Evolutionary conservation across 2,888 invertebrate genomes (phyloP), one percentile per base, ranked within the genome.

Genomic region (Protonemura montana): DNA sequence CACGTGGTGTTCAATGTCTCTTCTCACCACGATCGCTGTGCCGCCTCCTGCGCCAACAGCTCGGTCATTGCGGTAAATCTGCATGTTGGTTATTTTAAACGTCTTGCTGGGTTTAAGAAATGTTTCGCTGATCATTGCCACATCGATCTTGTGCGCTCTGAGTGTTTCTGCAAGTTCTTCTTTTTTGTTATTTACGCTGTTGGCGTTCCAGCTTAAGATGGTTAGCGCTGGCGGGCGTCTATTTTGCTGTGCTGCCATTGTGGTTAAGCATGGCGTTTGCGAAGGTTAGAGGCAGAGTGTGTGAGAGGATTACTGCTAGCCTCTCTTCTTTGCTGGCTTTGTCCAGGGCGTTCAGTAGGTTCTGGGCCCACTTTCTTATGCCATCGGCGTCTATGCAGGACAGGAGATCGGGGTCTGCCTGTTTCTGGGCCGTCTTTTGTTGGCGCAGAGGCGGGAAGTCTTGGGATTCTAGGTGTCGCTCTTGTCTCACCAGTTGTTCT

Each of bases 31-130:
- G 28, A 85, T 10, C 0, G 85, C 85, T n/a, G 85, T 85, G 0
- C 85, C 85, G 0, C 85, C 85, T 0, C 30, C 85, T 13, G 78
- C 0, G n/a, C n/a, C n/a, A n/a, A n/a, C n/a, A 6, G 28, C 21
- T 5, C 78, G 5, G 26, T 78, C 78, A 2, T 78, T 5, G 26
- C 78, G 1, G 78, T 78, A 78, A 2, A 78, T 13, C 5, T n/a
- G 10, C 5, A 7, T 26, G 78, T 78, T 26, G 78, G 28, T 10
- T 7, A 78, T 7, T 16, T 78, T 78, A 27, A 78, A 78, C 0
- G 26, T 21, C 6, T 28, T 78, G 26, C 27, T 16, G 0, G 1
- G n/a, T 3, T 26, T 78, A n/a, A 78, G 78, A 7, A 27, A 13
- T 7, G 78, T 78, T 28, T 78, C 78, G 26, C 28, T 10, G 6